Evolutionary conservation across 2,888 invertebrate genomes (phyloP), one percentile per base, ranked within the genome.

Genomic region (Branchellion lobata): DNA sequence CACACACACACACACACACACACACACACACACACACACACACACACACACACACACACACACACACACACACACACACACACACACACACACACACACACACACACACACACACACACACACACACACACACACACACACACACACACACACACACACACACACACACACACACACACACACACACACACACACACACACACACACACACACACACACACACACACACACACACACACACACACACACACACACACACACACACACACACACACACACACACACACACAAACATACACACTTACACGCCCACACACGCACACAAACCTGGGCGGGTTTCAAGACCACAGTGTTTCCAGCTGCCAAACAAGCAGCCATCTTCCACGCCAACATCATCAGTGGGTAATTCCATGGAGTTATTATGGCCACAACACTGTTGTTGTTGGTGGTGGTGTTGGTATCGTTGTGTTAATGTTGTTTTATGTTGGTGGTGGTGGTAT

Each of bases 361-460:
- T 0, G 96, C 96, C 72, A 97, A 89, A 85, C 96, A 97, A 1
- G 97, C 95, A 0, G 96, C 96, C 95, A 96, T 95, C 88, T 97
- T 97, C 96, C 96, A 97, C 0, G 95, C 94, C 18, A 97, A 88
- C 97, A 97, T 98, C 97, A 98, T 97, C 14, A 98, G 89, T 0
- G 97, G 97, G 87, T 97, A 98, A 88, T 97, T 97, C 97, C 97
- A 98, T 0, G 97, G 96, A 0, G 96, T 96, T 24, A 97, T 91
- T 24, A 97, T 89, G 0, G 93, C 96, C 85, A 94, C 95, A 1
- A 97, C 96, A 0, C 95, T 92, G 84, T 78, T 18, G 21, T 21
- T 29, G 36, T 29, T 18, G 24, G 51, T 53, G 24, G 18, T 47
- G 21, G 11, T 24, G n/a, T n/a, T 71, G 24, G 11, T 5, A 40